Percentiles rank a stretch among this genome's conserved stretches.
Evolutionary conservation across 2,888 invertebrate species (phyloP).

Genomic region (Pterostichus niger): DNA sequence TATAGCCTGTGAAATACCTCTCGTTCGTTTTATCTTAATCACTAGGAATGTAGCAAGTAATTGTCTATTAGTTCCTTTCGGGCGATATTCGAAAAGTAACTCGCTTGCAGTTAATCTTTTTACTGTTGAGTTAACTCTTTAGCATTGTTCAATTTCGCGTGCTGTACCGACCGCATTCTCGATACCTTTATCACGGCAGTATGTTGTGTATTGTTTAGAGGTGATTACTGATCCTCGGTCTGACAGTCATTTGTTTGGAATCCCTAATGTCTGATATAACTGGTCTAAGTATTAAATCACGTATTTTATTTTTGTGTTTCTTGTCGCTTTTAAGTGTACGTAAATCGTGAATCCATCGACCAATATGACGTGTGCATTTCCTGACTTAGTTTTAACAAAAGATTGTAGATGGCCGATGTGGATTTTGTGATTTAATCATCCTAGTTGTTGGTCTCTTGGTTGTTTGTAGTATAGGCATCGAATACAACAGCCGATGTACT

Average conservation of each 20-base stretch:
- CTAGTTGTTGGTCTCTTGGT: conserved; percentile 70
- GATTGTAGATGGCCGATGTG: conserved; percentile 76
- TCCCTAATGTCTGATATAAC: conserved; percentile 70
- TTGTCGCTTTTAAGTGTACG: conserved; percentile 71
- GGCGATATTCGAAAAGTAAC: too few relatives aligned
- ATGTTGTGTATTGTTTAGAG: conserved; percentile 71
- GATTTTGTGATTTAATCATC: conserved; percentile 74
- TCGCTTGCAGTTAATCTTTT: too few relatives aligned
- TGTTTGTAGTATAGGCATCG: conserved; percentile 74
- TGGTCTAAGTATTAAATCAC: conserved; percentile 70
- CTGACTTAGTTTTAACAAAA: conserved; percentile 72
- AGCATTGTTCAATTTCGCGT: conserved; percentile 73
- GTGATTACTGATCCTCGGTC: conserved; percentile 75
- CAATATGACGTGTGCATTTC: conserved; percentile 72
- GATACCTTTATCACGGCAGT: conserved; percentile 71
- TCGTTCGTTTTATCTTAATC: too few relatives aligned
- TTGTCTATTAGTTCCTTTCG: too few relatives aligned
- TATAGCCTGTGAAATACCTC: too few relatives aligned
- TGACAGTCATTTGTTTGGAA: conserved; percentile 71
- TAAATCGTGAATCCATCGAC: conserved; percentile 75
- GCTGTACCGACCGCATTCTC: conserved; percentile 71
- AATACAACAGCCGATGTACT: too few relatives aligned
- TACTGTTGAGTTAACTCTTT: conserved; percentile 70
- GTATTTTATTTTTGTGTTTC: conserved; percentile 70
- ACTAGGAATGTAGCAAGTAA: conserved; percentile 70